phyloP scores from a whole-genome alignment of 2,888 invertebrate genomes.

The Metopia argyrocephala region DNA sequence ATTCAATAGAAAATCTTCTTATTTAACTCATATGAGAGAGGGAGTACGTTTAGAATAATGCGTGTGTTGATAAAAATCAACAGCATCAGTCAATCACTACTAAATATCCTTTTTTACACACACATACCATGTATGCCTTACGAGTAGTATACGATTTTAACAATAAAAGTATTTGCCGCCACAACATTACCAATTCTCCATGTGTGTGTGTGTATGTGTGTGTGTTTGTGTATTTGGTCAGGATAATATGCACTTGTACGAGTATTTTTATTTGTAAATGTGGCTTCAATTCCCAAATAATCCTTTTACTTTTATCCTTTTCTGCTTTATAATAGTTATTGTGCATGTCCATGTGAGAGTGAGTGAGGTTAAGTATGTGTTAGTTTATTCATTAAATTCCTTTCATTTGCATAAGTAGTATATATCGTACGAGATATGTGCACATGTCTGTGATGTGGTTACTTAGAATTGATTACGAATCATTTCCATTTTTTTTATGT shows the following conservation, averaged over 20 bases:
- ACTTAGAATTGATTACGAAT: constrained; percentile 67
- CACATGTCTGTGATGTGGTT: constrained; percentile 69
- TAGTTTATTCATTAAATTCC: not conserved
- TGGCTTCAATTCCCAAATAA: constrained; percentile 33
- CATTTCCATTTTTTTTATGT: constrained; percentile 26
- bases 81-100: not conserved
- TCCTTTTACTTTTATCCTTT: constrained; percentile 52
- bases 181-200: constrained; percentile 29
- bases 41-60: constrained; percentile 8
- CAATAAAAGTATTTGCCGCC: not conserved
- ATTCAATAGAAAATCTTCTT: constrained; percentile 25
- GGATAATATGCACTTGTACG: not conserved
- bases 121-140: too few species aligned
- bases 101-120: not conserved
- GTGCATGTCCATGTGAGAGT: not conserved
- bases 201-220: not conserved
- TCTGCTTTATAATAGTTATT: not conserved
- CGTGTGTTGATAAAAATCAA: constrained; percentile 51
- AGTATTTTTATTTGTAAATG: not conserved
- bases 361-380: not conserved
- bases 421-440: constrained; percentile 1
- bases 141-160: too few species aligned
- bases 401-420: not conserved
- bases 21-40: constrained; percentile 40
- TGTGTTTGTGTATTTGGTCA: not conserved